A percentile compares a stretch with the other conserved stretches of the same genome.
These are phyloP conservation scores for Strix occidentalis DNA, from an alignment of 2,797 vertebrate species.

Conservation along the genomic window DNA sequence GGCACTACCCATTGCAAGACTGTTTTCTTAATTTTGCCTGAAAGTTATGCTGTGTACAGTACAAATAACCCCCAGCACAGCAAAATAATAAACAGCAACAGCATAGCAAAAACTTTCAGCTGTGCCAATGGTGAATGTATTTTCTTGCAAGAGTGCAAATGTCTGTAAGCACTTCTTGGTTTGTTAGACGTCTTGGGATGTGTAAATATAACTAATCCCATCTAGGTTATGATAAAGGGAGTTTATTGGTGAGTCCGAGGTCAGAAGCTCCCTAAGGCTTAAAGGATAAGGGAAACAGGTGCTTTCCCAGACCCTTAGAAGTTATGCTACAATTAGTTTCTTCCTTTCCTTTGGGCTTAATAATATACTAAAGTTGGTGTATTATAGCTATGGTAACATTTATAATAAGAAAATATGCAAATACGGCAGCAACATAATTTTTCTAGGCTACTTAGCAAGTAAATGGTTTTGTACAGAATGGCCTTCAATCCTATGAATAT, in stretches of 20 bases:
- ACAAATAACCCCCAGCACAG: background rate
- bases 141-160: background rate
- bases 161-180: background rate
- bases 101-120: background rate
- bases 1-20: background rate
- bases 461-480: conserved; percentile 19
- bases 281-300: conserved; percentile 47
- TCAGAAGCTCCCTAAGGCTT: conserved; percentile 29
- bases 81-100: background rate
- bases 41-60: background rate
- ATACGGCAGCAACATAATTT: conserved; percentile 22
- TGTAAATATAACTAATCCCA: background rate
- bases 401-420: conserved; percentile 37
- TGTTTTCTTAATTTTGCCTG: background rate
- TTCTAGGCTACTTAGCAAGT: conserved; percentile 26
- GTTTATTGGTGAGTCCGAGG: conserved; percentile 5
- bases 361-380: background rate
- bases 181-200: conserved; percentile 3
- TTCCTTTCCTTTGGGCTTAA: conserved; percentile 42
- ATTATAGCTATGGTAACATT: conserved; percentile 22
- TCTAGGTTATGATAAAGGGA: background rate
- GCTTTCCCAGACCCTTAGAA: conserved; percentile 7
- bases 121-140: background rate
- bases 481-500: conserved; percentile 31
- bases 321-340: conserved; percentile 43